phyloP scores from a whole-genome alignment of 37 sponge, comb jelly and placozoan species.

The Aplysina aerophoba region DNA sequence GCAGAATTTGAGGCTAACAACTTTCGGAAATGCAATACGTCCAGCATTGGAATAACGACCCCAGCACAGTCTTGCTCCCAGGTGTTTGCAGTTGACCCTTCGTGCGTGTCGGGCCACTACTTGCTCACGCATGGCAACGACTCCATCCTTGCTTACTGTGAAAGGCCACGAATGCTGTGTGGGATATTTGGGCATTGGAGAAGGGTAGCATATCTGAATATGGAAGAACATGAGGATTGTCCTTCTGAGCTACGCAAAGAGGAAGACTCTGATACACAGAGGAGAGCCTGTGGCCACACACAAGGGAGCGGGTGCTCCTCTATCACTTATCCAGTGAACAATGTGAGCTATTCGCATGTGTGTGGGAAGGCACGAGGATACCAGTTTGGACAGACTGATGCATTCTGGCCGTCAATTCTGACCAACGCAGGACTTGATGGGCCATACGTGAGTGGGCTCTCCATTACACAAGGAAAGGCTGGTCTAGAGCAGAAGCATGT shows the following conservation, averaged over 20 bases:
- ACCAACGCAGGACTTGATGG: not conserved
- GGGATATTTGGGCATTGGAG: constrained; percentile 7
- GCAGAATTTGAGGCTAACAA: not conserved
- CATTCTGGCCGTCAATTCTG: not conserved
- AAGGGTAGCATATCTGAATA: constrained; percentile 5
- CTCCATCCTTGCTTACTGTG: not conserved
- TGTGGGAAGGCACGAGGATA: not conserved
- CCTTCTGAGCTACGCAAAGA: not conserved
- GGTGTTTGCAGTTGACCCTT: not conserved
- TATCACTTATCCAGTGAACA: not conserved
- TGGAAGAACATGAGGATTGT: not conserved
- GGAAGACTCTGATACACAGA: not conserved
- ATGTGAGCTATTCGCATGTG: not conserved
- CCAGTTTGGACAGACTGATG: constrained; percentile 24
- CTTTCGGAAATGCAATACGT: not conserved
- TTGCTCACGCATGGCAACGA: not conserved
- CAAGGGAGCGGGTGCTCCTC: not conserved
- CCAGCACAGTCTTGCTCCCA: not conserved
- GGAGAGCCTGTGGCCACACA: not conserved
- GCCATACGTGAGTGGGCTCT: not conserved
- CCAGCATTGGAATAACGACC: not conserved
- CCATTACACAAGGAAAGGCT: not conserved
- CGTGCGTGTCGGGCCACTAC: not conserved
- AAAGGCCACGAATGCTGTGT: not conserved
- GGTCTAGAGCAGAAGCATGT: not conserved